Evolutionary conservation across 2,113 vertebrate species (phyloP), one percentile per base, ranked within the genome.

Genomic region (Terrapene triunguis): DNA sequence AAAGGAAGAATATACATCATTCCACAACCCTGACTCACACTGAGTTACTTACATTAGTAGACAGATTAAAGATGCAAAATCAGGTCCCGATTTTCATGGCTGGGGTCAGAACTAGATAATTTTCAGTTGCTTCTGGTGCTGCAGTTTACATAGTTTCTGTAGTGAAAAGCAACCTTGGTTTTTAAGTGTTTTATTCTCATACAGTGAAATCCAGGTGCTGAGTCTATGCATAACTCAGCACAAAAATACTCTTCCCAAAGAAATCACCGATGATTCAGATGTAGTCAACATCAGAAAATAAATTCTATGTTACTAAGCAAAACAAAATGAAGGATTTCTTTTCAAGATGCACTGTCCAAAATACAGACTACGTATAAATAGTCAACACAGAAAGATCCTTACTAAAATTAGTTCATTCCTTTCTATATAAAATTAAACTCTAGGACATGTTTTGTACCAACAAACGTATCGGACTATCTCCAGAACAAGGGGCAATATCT

Each of bases 1-100:
- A 51, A 25, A 21, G 47, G 38, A 47, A 76, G 47, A 80, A 21
- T 80, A 29, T 6, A 44, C 17, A 4, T 25, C 25, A 0, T 5
- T 1, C 0, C 3, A 32, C 0, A 1, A 10, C 1, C 25, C 55
- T 0, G 0, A 21, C 82, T 3, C 12, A 0, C 0, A 47, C 50
- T 5, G 4, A n/a, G 35, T 5, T 7, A 13, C 1, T 1, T 4
- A 27, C 1, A 2, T 44, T 7, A 3, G 42, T 17, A 69, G 65
- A 69, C 17, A 69, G 35, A 10, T n/a, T 21, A 21, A n/a, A 69
- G 65, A 69, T n/a, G 35, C 35, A n/a, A 69, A 19, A 69, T 69
- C 35, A 69, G 62, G 65, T 35, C 35, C 65, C 17, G 4, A 14
- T 44, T 76, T 76, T 76, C 42, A 44, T 6, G 44, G 24, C 11